Conservation (phyloP, 2,797 vertebrate species). For the Babyrousa celebensis region DNA sequence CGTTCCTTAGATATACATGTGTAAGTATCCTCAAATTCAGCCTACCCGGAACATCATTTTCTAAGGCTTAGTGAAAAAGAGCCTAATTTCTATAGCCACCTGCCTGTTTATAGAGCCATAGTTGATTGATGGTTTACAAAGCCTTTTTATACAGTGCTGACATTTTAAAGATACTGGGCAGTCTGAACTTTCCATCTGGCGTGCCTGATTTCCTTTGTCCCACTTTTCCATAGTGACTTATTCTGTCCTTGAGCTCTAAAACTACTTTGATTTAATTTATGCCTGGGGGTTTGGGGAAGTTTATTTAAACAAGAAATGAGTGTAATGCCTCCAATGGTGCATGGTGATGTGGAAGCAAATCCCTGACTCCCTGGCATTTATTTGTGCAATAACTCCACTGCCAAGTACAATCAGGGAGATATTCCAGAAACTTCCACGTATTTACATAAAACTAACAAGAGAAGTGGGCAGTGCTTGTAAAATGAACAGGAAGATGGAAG, state of each 20-base stretch:
- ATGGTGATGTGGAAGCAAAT: conserved; percentile 46
- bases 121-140: conserved; percentile 91
- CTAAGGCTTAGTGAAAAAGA: conserved; percentile 67
- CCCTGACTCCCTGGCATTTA: conserved; percentile 56
- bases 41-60: conserved; percentile 57
- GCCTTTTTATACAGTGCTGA: conserved; percentile 90
- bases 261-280: conserved; percentile 85
- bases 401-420: neutral
- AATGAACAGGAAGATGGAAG: neutral
- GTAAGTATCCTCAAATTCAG: conserved; percentile 47
- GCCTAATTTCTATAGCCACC: conserved; percentile 89
- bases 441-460: conserved; percentile 29
- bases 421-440: neutral
- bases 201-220: conserved; percentile 74
- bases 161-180: conserved; percentile 92
- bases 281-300: neutral
- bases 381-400: conserved; percentile 54
- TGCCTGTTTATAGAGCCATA: conserved; percentile 88
- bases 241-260: conserved; percentile 86
- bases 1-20: neutral
- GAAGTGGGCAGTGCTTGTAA: neutral
- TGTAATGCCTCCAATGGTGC: neutral
- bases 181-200: conserved; percentile 90
- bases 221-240: conserved; percentile 70
- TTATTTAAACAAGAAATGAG: conserved; percentile 73